phyloP scores from a whole-genome alignment of 2,113 vertebrate species.

The Aplodontia rufa region DNA sequence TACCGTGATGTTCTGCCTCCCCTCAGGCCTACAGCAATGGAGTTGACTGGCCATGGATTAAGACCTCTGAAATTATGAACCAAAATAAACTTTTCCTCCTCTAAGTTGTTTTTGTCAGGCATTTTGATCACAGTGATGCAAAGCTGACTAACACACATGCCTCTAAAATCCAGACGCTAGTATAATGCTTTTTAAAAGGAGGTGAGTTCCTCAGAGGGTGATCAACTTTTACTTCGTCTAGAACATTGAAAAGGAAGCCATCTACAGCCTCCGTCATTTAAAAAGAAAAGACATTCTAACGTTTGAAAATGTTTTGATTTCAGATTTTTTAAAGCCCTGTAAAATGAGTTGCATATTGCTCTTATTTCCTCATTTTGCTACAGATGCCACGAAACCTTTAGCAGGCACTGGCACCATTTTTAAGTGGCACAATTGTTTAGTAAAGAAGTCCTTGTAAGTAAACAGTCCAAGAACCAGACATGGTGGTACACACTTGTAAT shows the following conservation, averaged over 20 bases:
- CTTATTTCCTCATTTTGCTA: accelerated
- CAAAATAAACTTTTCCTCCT: no score
- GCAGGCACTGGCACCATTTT: not conserved
- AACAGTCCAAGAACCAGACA: no score
- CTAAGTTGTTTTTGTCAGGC: no score
- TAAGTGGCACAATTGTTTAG: not conserved
- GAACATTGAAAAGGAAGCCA: not conserved
- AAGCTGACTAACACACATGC: no score
- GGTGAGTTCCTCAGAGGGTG: not conserved
- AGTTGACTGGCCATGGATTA: no score
- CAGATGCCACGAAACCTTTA: not conserved
- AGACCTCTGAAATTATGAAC: no score
- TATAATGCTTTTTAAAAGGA: not conserved
- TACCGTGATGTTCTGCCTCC: no score
- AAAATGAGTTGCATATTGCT: not conserved
- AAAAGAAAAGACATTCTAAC: not conserved
- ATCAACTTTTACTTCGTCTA: not conserved
- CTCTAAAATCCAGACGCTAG: conserved; percentile 4
- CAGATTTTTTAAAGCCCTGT: not conserved
- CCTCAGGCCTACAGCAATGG: no score
- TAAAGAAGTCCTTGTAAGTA: not conserved
- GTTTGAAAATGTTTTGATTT: not conserved
- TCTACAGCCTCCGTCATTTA: not conserved
- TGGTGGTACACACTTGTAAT: not conserved
- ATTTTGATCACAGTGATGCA: no score